These are phyloP conservation scores for Hoplodrina blanda DNA, from an alignment of 2,888 invertebrate species.

Conservation along the genomic window DNA sequence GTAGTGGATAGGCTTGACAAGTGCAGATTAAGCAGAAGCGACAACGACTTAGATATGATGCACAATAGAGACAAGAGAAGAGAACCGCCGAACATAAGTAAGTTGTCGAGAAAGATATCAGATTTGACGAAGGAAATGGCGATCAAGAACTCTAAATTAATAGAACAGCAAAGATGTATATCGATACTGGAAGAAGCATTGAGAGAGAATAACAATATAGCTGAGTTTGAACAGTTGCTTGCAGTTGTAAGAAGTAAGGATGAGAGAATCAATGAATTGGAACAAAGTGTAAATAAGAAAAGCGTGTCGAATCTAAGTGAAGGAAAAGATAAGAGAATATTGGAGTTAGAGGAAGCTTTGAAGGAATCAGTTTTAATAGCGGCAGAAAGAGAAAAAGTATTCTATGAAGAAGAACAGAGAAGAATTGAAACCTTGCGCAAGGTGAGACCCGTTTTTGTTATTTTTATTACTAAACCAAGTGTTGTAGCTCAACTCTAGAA, in stretches of 20 bases:
- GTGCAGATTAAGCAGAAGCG: slow-evolving; percentile 86
- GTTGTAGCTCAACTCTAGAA: neutral
- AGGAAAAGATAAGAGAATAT: slow-evolving; percentile 90
- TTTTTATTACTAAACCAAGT: neutral
- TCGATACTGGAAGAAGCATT: slow-evolving; percentile 89
- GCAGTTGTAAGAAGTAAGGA: slow-evolving; percentile 91
- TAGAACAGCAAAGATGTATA: slow-evolving; percentile 90
- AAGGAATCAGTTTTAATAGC: slow-evolving; percentile 94
- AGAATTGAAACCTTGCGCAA: slow-evolving; percentile 92
- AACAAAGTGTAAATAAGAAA: slow-evolving; percentile 91
- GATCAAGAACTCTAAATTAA: slow-evolving; percentile 89
- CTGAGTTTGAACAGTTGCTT: slow-evolving; percentile 90
- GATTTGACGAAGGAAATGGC: slow-evolving; percentile 86
- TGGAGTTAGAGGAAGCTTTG: slow-evolving; percentile 95
- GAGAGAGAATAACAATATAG: slow-evolving; percentile 90
- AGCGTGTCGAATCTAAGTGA: slow-evolving; percentile 77
- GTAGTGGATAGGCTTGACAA: slow-evolving; percentile 90
- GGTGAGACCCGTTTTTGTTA: slow-evolving; percentile 79
- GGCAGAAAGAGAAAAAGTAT: slow-evolving; percentile 92
- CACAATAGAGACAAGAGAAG: slow-evolving; percentile 71
- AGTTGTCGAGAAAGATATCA: slow-evolving; percentile 82
- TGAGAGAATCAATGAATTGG: slow-evolving; percentile 94
- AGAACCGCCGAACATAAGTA: slow-evolving; percentile 76
- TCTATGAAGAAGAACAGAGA: slow-evolving; percentile 92
- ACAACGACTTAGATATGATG: slow-evolving; percentile 81